A percentile compares a stretch with the other conserved stretches of the same genome.
Conservation (phyloP, 2,888 invertebrate species). For the Phaedon cochleariae region DNA sequence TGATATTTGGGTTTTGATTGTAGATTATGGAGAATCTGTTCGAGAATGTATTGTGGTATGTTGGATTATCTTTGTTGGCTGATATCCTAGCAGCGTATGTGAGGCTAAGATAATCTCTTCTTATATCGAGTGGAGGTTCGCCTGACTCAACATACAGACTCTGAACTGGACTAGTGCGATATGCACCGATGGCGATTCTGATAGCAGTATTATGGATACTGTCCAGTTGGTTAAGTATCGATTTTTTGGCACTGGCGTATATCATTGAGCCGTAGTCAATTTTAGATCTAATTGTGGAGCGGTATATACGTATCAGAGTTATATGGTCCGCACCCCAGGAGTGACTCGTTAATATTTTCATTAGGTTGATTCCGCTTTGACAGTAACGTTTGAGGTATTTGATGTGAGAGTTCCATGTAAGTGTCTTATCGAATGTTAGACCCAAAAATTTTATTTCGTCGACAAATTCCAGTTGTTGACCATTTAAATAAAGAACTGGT, state of each 20-base stretch:
- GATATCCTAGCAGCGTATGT: constrained; percentile 6
- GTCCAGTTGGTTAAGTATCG: constrained; percentile 7
- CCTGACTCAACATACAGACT: constrained; percentile 1
- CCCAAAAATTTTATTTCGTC: constrained; percentile 1
- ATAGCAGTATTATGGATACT: constrained; percentile 3
- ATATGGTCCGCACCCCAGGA: background rate
- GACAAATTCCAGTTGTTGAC: background rate
- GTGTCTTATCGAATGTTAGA: background rate
- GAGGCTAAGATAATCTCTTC: background rate
- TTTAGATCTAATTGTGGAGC: background rate
- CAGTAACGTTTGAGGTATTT: background rate
- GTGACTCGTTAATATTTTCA: constrained; percentile 3
- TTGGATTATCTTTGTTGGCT: background rate
- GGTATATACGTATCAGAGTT: background rate
- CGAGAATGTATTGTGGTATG: too few relatives aligned
- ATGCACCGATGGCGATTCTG: constrained; percentile 10
- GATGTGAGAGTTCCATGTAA: background rate
- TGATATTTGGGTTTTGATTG: too few relatives aligned
- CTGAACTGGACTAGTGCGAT: constrained; percentile 1
- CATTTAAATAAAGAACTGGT: background rate
- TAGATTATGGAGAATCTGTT: too few relatives aligned
- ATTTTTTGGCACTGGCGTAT: constrained; percentile 1
- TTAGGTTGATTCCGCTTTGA: background rate
- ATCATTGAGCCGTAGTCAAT: background rate
- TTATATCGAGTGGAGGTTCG: constrained; percentile 7